These are phyloP conservation scores for Pterois miles DNA, from an alignment of 2,797 vertebrate species.

Conservation along the genomic window DNA sequence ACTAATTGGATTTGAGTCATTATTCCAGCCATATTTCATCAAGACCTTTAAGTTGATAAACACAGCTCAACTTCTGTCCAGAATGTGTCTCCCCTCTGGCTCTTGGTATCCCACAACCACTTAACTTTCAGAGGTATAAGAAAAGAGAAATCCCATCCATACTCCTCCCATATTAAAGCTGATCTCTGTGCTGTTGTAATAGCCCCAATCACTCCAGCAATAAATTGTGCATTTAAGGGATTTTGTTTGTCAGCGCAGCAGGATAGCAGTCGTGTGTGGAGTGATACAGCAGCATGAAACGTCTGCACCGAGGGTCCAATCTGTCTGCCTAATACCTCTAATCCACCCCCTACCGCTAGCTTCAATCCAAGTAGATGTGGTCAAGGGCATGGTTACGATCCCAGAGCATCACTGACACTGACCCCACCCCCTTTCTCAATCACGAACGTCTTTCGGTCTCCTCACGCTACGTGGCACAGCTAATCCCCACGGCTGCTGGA, in stretches of 20 bases:
- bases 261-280: constrained; percentile 3
- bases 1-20: constrained; percentile 34
- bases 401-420: neutral
- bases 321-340: constrained; percentile 56
- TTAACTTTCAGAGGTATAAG: neutral
- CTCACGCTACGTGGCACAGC: constrained; percentile 30
- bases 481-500: constrained; percentile 52
- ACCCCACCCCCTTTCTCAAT: neutral
- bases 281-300: constrained; percentile 42
- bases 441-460: constrained; percentile 35
- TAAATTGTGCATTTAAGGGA: constrained; percentile 48
- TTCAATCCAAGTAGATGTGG: constrained; percentile 34
- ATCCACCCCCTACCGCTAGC: constrained; percentile 46
- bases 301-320: constrained; percentile 52
- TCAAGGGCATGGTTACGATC: constrained; percentile 39
- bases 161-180: neutral
- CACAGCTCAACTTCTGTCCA: neutral
- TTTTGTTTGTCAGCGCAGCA: constrained; percentile 42
- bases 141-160: neutral
- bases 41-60: neutral
- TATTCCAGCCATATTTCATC: constrained; percentile 12
- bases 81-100: neutral
- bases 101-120: neutral
- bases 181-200: neutral
- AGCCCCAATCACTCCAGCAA: constrained; percentile 3